Evolutionary conservation across 2,113 vertebrate species (phyloP).

Genomic region (Ceyx cyanopectus): DNA sequence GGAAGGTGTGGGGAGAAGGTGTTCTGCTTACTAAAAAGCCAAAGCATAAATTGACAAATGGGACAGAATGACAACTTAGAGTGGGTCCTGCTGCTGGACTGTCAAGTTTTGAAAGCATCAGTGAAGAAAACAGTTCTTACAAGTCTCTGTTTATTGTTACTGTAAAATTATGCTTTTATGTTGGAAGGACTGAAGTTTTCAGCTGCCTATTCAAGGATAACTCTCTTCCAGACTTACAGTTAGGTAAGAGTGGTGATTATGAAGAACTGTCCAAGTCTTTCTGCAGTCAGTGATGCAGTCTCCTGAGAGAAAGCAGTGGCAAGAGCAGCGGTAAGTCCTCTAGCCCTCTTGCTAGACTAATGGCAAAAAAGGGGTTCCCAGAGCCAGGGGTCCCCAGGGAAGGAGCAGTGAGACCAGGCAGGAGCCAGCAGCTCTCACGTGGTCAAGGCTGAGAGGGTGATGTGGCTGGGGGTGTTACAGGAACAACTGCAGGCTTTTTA

Average conservation of each 20-base stretch:
- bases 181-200: neutral
- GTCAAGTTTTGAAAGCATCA: neutral
- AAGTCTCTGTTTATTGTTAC: neutral
- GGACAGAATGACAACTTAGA: neutral
- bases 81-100: neutral
- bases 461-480: too few species aligned
- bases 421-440: too few species aligned
- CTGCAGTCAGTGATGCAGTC: too few species aligned
- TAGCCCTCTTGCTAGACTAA: too few species aligned
- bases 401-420: too few species aligned
- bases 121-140: neutral
- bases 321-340: too few species aligned
- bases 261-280: neutral
- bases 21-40: neutral
- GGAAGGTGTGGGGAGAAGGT: neutral
- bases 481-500: too few species aligned
- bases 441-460: too few species aligned
- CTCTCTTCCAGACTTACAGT: neutral
- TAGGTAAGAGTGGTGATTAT: neutral
- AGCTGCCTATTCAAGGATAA: neutral
- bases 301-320: too few species aligned
- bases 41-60: neutral
- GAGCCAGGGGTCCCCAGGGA: too few species aligned
- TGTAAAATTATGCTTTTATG: neutral
- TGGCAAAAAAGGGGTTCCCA: too few species aligned